These are phyloP conservation scores for Megaceryle torquata DNA, from an alignment of 2,113 vertebrate genomes.

Conservation along the genomic window DNA sequence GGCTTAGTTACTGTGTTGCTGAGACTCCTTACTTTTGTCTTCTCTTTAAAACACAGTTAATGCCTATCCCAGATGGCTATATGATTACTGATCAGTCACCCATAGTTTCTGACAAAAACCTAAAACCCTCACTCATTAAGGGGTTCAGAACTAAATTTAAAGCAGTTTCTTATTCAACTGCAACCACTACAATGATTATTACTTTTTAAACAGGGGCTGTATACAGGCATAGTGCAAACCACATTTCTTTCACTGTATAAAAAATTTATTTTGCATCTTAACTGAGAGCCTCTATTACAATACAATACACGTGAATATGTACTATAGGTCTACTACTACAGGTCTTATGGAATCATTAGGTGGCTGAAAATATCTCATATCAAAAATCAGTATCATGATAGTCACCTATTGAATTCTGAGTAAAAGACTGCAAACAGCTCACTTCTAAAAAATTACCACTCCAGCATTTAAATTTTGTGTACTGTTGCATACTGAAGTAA, in stretches of 20 bases:
- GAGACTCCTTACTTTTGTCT: background rate
- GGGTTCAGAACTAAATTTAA: background rate
- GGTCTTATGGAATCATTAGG: background rate
- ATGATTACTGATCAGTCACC: background rate
- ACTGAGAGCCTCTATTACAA: background rate
- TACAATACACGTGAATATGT: rapidly evolving
- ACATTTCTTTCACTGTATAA: background rate
- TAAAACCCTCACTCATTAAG: rapidly evolving
- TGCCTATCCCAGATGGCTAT: background rate
- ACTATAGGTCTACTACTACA: background rate
- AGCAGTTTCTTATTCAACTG: background rate
- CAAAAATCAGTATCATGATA: background rate
- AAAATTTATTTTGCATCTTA: background rate
- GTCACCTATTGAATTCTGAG: rapidly evolving
- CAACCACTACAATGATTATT: too few species aligned
- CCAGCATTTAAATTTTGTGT: background rate
- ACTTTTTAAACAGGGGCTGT: background rate
- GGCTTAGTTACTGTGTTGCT: background rate
- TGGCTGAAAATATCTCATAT: background rate
- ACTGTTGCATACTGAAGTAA: background rate
- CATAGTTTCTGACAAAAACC: background rate
- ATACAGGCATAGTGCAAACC: background rate
- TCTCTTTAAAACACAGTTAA: background rate
- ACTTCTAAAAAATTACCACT: background rate
- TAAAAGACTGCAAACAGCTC: background rate